Percentiles rank a stretch among this genome's conserved stretches.
Evolutionary conservation across 2,888 invertebrate genomes (phyloP).

Genomic region (Prostheceraeus crozeri): DNA sequence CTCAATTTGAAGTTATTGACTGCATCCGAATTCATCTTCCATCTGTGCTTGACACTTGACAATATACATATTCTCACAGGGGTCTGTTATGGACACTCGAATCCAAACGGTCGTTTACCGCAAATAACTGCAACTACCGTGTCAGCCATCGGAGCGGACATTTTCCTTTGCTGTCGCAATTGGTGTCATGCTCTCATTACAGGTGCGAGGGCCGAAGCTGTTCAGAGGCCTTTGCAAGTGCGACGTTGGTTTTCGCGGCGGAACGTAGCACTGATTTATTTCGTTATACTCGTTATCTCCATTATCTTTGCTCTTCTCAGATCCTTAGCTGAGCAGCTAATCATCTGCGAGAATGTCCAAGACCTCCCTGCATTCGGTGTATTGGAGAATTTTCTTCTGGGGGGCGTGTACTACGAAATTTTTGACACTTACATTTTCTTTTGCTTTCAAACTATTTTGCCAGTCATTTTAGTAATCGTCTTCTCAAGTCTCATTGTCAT

Average conservation of each 20-base stretch:
- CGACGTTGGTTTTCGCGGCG: background rate
- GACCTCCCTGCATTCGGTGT: too few relatives aligned
- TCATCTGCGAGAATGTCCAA: constrained; percentile 14
- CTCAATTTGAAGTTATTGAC: background rate
- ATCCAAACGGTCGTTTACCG: background rate
- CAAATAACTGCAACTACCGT: background rate
- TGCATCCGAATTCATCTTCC: background rate
- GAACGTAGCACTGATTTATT: background rate
- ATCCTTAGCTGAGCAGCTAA: background rate
- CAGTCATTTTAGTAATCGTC: constrained; percentile 3
- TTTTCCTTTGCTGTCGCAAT: constrained; percentile 2
- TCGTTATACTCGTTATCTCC: background rate
- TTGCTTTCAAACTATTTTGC: constrained; percentile 8
- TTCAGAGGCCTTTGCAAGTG: background rate
- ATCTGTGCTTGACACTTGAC: constrained; percentile 17
- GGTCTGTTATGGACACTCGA: constrained; percentile 11
- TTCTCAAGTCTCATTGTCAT: constrained; percentile 13
- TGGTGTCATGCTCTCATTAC: constrained; percentile 25
- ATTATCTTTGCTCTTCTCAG: background rate
- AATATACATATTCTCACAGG: background rate
- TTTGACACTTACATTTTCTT: constrained; percentile 17
- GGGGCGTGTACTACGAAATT: background rate
- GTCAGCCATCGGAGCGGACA: background rate
- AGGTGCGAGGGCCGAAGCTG: constrained; percentile 1
- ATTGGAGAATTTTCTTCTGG: constrained; percentile 16